Conservation (phyloP, 1,140 invertebrate species). For the Sinella curviseta region DNA sequence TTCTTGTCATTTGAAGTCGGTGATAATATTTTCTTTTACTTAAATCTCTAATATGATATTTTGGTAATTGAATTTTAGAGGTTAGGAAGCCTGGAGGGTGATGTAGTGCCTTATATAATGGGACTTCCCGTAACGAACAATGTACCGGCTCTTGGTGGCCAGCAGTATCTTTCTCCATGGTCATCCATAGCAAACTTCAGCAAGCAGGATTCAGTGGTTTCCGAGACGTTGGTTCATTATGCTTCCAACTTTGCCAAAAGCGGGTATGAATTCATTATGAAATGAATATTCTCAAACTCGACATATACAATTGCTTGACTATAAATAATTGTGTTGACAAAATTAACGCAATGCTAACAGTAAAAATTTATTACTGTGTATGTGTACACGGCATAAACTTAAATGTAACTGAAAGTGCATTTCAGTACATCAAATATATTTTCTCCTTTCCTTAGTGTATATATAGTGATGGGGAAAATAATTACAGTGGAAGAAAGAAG, state of each 20-base stretch:
- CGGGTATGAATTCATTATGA: constrained; percentile 52
- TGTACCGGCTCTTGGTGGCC: constrained; percentile 49
- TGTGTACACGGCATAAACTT: too few species aligned
- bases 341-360: background rate
- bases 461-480: too few species aligned
- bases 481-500: too few species aligned
- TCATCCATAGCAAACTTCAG: constrained; percentile 54
- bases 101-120: constrained; percentile 90
- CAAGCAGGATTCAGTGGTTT: constrained; percentile 54
- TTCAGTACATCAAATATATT: too few species aligned
- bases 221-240: constrained; percentile 56
- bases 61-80: constrained; percentile 57
- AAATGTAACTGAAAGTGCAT: too few species aligned
- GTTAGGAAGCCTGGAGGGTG: constrained; percentile 80
- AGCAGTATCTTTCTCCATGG: constrained; percentile 47
- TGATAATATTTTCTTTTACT: background rate
- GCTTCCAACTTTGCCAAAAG: constrained; percentile 59
- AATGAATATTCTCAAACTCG: background rate
- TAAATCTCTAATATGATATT: background rate
- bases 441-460: too few species aligned
- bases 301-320: background rate
- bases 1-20: background rate
- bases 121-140: constrained; percentile 73
- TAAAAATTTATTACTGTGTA: too few species aligned
- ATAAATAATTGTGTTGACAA: background rate